phyloP scores from a whole-genome alignment of 37 sponge, comb jelly and placozoan species.

The Beroe forskalii region DNA sequence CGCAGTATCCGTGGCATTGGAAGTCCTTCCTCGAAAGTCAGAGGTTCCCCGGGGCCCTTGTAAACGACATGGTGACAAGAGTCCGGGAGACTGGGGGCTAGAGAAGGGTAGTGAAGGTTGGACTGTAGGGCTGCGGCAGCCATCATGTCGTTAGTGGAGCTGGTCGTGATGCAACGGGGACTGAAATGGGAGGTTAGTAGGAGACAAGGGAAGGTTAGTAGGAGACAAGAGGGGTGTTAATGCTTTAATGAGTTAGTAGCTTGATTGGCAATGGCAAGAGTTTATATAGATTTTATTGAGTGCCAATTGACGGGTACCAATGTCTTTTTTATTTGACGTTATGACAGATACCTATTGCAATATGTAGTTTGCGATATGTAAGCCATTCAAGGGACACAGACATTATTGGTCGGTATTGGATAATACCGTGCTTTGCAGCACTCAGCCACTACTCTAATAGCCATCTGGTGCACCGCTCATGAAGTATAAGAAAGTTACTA shows the following conservation, averaged over 20 bases:
- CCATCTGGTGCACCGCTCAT: no score
- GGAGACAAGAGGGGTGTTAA: no score
- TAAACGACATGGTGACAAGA: not conserved
- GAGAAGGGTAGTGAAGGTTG: no score
- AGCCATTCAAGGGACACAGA: not conserved
- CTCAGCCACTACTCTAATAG: no score
- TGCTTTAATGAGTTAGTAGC: no score
- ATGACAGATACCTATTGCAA: not conserved
- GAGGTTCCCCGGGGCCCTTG: conserved; percentile 9
- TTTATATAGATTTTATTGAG: not conserved
- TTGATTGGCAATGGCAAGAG: no score
- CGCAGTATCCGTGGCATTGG: conserved; percentile 16
- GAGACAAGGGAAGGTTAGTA: no score
- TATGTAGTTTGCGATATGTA: not conserved
- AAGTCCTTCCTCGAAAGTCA: not conserved
- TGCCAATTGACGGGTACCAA: no score
- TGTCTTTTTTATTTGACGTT: no score
- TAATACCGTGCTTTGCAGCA: no score
- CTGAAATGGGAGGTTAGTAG: not conserved
- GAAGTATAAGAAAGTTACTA: no score
- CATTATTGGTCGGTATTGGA: not conserved
- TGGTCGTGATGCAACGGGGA: not conserved
- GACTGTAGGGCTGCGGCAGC: not conserved
- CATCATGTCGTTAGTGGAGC: not conserved
- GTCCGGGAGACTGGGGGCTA: not conserved